These are phyloP conservation scores for Oscheius sp. DNA, from an alignment of 2,888 invertebrate species.

Conservation along the genomic window DNA sequence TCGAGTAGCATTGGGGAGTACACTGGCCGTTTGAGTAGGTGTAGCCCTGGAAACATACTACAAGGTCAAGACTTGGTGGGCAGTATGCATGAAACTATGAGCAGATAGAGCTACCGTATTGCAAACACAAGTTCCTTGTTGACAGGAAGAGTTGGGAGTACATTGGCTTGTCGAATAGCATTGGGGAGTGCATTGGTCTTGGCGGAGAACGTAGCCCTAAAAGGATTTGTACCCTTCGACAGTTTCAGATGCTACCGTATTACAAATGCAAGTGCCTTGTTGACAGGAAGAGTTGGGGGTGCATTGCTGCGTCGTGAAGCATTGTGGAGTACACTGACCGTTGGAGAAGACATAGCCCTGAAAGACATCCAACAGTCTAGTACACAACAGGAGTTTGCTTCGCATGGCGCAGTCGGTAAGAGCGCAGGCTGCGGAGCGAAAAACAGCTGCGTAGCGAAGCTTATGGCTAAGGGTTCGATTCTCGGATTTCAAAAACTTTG, in stretches of 20 bases:
- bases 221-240: not conserved
- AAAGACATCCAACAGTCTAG: not conserved
- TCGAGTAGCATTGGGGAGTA: constrained; percentile 18
- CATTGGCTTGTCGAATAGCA: constrained; percentile 19
- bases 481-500: too few species aligned
- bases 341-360: constrained; percentile 4
- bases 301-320: constrained; percentile 19
- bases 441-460: too few species aligned
- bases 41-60: constrained; percentile 11
- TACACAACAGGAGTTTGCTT: too few species aligned
- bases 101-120: not conserved
- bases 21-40: constrained; percentile 17
- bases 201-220: constrained; percentile 9
- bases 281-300: constrained; percentile 25
- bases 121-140: constrained; percentile 24
- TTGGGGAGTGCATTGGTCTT: constrained; percentile 28
- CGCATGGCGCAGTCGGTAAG: too few species aligned
- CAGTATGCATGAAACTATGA: too few species aligned
- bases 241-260: constrained; percentile 5
- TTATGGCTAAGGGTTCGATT: too few species aligned
- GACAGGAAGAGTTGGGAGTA: constrained; percentile 26
- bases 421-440: too few species aligned
- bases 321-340: constrained; percentile 27
- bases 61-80: too few species aligned
- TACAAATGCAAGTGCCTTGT: constrained; percentile 25